These are phyloP conservation scores for Tenthredo amoena DNA, from an alignment of 2,888 invertebrate species.

Conservation along the genomic window DNA sequence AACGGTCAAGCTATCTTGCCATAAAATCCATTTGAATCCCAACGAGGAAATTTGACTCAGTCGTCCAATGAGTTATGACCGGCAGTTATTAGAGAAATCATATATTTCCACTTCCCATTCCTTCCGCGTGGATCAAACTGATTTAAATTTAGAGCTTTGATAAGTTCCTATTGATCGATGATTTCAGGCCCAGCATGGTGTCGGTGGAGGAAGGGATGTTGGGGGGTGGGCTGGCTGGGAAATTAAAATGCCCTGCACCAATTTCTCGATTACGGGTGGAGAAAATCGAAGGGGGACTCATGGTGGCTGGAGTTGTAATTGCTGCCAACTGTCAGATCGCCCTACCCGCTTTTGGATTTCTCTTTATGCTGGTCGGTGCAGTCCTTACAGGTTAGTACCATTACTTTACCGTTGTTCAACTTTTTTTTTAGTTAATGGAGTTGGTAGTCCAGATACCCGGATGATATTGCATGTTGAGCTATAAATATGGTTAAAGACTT, in stretches of 20 bases:
- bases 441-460: no score
- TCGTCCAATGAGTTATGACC: background rate
- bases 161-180: conserved; percentile 53
- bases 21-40: background rate
- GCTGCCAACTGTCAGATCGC: conserved; percentile 90
- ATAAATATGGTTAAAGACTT: background rate
- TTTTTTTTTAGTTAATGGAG: no score
- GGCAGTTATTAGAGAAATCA: background rate
- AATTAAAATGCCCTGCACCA: conserved; percentile 82
- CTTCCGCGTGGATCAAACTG: background rate
- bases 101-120: background rate
- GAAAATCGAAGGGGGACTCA: conserved; percentile 88
- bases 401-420: background rate
- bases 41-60: background rate
- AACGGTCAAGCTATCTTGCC: background rate
- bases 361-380: conserved; percentile 88
- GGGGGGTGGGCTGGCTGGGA: conserved; percentile 68
- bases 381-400: conserved; percentile 84
- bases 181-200: conserved; percentile 82
- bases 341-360: conserved; percentile 87
- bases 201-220: conserved; percentile 80
- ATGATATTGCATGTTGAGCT: no score
- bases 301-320: conserved; percentile 88
- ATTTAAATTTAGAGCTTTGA: background rate
- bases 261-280: conserved; percentile 86